A percentile compares a stretch with the other conserved stretches of the same genome.
Conservation (phyloP, 2,797 vertebrate genomes). For the Lepilemur ruficaudatus region DNA sequence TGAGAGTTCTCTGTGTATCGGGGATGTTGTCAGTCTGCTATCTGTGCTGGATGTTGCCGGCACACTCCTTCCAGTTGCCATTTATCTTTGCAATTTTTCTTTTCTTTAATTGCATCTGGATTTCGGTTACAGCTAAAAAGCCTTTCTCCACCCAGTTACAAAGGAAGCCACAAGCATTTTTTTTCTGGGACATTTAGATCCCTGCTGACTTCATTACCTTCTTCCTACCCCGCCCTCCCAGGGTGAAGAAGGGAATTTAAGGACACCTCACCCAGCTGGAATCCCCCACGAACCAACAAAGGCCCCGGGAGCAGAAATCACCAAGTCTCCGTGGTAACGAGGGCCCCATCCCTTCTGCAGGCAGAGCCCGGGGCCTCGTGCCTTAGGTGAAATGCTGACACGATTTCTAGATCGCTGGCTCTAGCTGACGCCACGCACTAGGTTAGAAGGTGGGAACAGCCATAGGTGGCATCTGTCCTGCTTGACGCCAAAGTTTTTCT, state of each 20-base stretch:
- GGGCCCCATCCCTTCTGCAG: fast-evolving
- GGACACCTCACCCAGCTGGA: not conserved
- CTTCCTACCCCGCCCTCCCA: not conserved
- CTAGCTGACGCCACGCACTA: fast-evolving
- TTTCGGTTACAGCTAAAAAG: not conserved
- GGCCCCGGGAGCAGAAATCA: too few relatives aligned
- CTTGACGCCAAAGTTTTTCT: not conserved
- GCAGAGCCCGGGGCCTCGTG: not conserved
- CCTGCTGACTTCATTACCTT: not conserved
- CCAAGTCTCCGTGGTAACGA: not conserved
- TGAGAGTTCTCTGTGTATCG: not conserved
- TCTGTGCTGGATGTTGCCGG: not conserved
- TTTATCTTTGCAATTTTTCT: not conserved
- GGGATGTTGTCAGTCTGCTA: fast-evolving
- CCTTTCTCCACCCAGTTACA: not conserved
- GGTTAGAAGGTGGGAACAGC: not conserved
- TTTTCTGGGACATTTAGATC: not conserved
- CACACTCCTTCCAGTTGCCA: not conserved
- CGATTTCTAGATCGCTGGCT: fast-evolving
- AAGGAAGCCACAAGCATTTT: not conserved
- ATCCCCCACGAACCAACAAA: fast-evolving
- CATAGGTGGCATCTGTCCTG: not conserved
- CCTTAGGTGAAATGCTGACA: fast-evolving
- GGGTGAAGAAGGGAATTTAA: not conserved
- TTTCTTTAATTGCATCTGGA: not conserved